phyloP scores from a whole-genome alignment of 2,797 vertebrate genomes.

The Acipenser oxyrinchus region DNA sequence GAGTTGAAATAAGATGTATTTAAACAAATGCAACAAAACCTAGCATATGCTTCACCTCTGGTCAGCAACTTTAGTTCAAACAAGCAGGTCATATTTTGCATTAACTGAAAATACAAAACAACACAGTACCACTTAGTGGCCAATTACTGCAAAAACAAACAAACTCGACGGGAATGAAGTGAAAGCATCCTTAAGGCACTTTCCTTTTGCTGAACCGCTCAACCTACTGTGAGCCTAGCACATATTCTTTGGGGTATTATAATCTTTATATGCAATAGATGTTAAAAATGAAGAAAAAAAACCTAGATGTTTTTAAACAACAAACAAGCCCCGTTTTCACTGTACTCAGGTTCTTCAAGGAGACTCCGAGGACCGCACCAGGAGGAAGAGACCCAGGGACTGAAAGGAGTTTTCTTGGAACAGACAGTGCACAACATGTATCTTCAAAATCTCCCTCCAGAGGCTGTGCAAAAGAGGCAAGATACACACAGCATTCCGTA shows the following conservation, averaged over 20 bases:
- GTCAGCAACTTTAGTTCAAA: background rate
- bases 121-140: no score
- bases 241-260: no score
- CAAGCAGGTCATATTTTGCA: background rate
- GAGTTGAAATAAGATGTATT: no score
- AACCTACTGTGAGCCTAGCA: no score
- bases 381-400: conserved; percentile 30
- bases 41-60: no score
- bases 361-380: conserved; percentile 27
- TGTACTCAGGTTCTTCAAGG: conserved; percentile 27
- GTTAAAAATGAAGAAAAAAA: background rate
- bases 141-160: no score
- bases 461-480: conserved; percentile 39
- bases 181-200: background rate
- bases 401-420: conserved; percentile 34
- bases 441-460: conserved; percentile 18
- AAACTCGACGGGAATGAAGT: background rate
- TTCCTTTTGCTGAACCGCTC: background rate
- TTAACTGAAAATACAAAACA: background rate
- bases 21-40: background rate
- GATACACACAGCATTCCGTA: background rate
- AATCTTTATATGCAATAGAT: no score
- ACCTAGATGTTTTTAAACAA: background rate
- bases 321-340: background rate
- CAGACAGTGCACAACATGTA: conserved; percentile 31